Evolutionary conservation across 2,797 vertebrate species (phyloP).

Genomic region (Corythornis leucogaster): DNA sequence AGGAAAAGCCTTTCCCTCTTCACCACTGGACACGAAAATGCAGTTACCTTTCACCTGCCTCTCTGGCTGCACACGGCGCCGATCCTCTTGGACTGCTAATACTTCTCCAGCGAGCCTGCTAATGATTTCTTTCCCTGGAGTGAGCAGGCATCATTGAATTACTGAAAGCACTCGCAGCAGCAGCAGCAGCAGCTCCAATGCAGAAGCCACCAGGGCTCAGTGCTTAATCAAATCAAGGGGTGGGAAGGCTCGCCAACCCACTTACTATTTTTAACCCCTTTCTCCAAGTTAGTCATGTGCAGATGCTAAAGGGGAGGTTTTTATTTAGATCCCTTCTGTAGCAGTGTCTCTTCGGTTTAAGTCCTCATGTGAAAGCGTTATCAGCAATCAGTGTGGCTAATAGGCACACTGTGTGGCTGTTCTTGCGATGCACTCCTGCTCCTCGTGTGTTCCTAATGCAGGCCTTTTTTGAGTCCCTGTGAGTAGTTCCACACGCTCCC

Average conservation of each 20-base stretch:
- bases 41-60: constrained; percentile 72
- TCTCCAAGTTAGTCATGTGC: constrained; percentile 54
- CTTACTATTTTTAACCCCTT: constrained; percentile 69
- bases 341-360: background rate
- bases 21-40: constrained; percentile 12
- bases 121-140: constrained; percentile 84
- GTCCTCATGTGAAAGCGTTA: background rate
- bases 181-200: constrained; percentile 46
- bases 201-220: constrained; percentile 68
- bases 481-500: background rate
- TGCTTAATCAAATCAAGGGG: constrained; percentile 77
- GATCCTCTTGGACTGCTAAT: constrained; percentile 76
- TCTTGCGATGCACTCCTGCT: background rate
- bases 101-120: constrained; percentile 71
- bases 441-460: background rate
- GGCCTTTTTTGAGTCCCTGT: background rate
- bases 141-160: constrained; percentile 79
- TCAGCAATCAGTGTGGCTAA: background rate
- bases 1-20: constrained; percentile 40
- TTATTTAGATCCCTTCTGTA: constrained; percentile 37
- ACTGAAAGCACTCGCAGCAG: constrained; percentile 69
- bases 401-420: background rate
- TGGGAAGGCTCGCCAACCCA: constrained; percentile 61
- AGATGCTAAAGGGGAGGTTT: constrained; percentile 7
- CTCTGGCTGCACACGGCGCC: constrained; percentile 23